Percentiles rank a stretch among this genome's conserved stretches.
Conservation (phyloP, 1,140 invertebrate genomes). For the Hetaerina americana region DNA sequence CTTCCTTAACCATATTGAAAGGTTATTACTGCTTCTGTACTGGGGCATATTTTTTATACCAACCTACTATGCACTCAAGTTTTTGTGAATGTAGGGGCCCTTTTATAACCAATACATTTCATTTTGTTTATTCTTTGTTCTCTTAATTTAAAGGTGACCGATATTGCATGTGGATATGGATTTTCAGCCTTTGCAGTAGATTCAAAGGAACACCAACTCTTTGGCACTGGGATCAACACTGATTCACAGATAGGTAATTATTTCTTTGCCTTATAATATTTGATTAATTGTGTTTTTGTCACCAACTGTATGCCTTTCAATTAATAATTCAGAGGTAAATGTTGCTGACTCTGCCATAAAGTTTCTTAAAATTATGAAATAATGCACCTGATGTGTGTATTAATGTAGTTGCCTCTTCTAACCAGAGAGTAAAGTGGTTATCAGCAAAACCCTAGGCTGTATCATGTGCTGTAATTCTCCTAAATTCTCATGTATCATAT, state of each 20-base stretch:
- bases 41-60: no score
- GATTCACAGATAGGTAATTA: slow-evolving; percentile 75
- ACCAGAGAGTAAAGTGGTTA: no score
- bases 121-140: no score
- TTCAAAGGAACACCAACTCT: slow-evolving; percentile 49
- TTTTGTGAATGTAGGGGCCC: no score
- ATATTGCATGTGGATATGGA: slow-evolving; percentile 78
- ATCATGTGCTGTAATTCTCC: no score
- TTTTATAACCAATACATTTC: no score
- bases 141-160: slow-evolving; percentile 36
- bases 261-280: neutral
- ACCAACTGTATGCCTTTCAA: no score
- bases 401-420: neutral
- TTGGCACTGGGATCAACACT: slow-evolving; percentile 82
- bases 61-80: no score
- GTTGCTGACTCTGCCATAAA: neutral
- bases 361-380: neutral
- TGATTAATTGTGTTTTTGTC: neutral
- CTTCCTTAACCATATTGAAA: no score
- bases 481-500: no score
- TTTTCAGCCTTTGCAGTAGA: slow-evolving; percentile 72
- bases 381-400: neutral
- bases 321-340: neutral
- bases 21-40: no score
- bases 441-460: no score